Base-by-base conservation (phyloP, 2,797 vertebrate genomes). In the Falco rusticolus region DNA sequence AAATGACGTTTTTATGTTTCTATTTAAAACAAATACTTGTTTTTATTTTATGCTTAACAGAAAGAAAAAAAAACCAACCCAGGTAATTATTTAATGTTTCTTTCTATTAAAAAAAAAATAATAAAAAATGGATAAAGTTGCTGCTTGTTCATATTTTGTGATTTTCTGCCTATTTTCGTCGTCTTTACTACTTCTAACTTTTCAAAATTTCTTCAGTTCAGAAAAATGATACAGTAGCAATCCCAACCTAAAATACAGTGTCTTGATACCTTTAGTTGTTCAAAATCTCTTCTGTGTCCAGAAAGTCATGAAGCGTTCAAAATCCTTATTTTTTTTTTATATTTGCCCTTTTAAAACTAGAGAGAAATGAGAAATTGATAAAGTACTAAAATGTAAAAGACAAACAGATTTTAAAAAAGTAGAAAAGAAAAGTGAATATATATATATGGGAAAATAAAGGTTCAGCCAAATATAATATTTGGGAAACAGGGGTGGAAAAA, bases 401-500 rank as follows among this genome's bases (percentile, higher is more conserved):
- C 2, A 41, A 61, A n/a, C 1, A 24, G 6, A 21, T 43, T 33
- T 6, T 6, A 13, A 39, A 47, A 45, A 25, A 26, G 3, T 48
- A 1, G 1, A 5, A 37, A 63, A 72, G 0, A 6, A n/a, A 77
- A 69, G 6, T 10, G 1, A 71, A 37, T 87, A 15, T 10, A 29
- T 10, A 29, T 53, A 53, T 59, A 59, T 48, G 3, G 1, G 7
- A 48, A 61, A 79, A 74, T 10, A 48, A 53, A 26, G 0, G 0
- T 60, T 85, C 2, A 50, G 9, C 3, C 1, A 66, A 71, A 39
- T 25, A 14, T 1, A 41, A 2, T 29, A 25, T 25, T 34, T 84
- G 24, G 5, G 24, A 59, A 70, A 34, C 8, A 26, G 2, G 2
- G 6, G 1, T 2, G 1, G 1, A 2, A 1, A 20, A 8, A 5